Evolutionary conservation across 2,797 vertebrate species (phyloP).

Genomic region (Rhinella marina): DNA sequence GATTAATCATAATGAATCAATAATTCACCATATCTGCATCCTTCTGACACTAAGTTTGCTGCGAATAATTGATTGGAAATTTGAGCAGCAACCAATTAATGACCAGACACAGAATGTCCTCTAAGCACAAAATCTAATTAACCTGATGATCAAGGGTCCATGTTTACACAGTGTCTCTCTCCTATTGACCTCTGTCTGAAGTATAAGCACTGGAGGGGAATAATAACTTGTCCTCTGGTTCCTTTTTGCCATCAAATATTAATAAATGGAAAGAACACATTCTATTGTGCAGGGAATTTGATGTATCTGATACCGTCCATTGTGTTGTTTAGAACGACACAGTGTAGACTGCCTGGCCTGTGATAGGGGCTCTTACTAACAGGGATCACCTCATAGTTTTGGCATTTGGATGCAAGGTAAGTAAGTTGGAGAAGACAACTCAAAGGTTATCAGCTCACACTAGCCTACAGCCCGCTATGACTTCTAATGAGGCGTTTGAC

Average conservation of each 20-base stretch:
- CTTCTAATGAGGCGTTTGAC: slow-evolving; percentile 67
- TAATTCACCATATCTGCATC: slow-evolving; percentile 53
- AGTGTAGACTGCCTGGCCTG: not conserved
- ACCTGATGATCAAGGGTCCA: slow-evolving; percentile 56
- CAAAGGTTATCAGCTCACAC: slow-evolving; percentile 71
- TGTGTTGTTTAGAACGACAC: slow-evolving; percentile 38
- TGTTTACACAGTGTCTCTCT: slow-evolving; percentile 36
- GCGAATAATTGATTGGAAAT: slow-evolving; percentile 52
- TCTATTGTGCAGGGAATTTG: slow-evolving; percentile 68
- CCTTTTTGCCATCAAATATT: slow-evolving; percentile 85
- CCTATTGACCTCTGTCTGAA: slow-evolving; percentile 59
- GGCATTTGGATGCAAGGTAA: slow-evolving; percentile 54
- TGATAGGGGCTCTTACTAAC: slow-evolving; percentile 23
- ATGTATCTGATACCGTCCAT: slow-evolving; percentile 58
- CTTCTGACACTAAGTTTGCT: slow-evolving; percentile 51
- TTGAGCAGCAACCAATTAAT: slow-evolving; percentile 51
- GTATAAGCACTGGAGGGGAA: slow-evolving; percentile 63
- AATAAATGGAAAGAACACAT: slow-evolving; percentile 80
- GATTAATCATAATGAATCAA: slow-evolving; percentile 49
- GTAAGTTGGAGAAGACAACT: slow-evolving; percentile 65
- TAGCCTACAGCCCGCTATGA: slow-evolving; percentile 68
- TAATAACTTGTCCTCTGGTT: slow-evolving; percentile 74
- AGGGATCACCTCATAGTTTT: slow-evolving; percentile 8
- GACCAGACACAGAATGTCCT: slow-evolving; percentile 17
- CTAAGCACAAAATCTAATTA: slow-evolving; percentile 56